phyloP scores from a whole-genome alignment of 92 coral and sea anemone species.

The Palythoa caribaeorum region DNA sequence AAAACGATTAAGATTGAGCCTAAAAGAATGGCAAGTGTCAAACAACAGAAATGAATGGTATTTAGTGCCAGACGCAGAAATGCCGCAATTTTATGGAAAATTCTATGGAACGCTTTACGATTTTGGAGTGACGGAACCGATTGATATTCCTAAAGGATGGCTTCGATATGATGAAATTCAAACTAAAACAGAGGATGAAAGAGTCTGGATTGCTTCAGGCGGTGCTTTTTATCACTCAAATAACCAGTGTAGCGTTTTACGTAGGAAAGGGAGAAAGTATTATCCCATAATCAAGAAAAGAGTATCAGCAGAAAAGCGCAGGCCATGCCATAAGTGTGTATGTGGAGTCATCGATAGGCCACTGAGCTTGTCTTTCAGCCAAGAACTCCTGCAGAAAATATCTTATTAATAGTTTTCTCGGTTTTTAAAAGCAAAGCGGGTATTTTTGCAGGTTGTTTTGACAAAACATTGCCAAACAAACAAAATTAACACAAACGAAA shows the following conservation, averaged over 20 bases:
- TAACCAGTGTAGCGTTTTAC: slow-evolving; percentile 13
- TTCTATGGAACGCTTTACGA: slow-evolving; percentile 19
- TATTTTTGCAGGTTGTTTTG: not conserved
- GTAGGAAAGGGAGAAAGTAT: slow-evolving; percentile 24
- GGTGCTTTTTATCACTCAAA: slow-evolving; percentile 15
- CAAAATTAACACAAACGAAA: not conserved
- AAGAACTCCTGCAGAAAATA: slow-evolving; percentile 16
- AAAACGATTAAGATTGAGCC: not conserved
- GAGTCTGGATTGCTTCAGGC: slow-evolving; percentile 41
- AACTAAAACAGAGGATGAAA: not conserved
- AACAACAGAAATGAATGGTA: slow-evolving; percentile 9
- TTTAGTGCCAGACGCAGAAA: not conserved
- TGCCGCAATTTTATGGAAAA: slow-evolving; percentile 26
- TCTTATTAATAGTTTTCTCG: not conserved
- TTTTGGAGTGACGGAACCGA: slow-evolving; percentile 30
- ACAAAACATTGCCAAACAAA: not conserved
- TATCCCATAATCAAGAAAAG: slow-evolving; percentile 30
- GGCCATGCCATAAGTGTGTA: slow-evolving; percentile 20
- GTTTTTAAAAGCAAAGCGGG: not conserved
- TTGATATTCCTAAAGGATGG: slow-evolving; percentile 36
- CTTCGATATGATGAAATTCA: not conserved
- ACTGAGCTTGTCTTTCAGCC: slow-evolving; percentile 25
- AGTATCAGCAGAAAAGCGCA: slow-evolving; percentile 8
- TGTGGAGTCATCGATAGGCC: not conserved
- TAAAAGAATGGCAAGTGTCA: slow-evolving; percentile 34